Conservation (phyloP, 2,888 invertebrate species). For the Ochropleura leucogaster region DNA sequence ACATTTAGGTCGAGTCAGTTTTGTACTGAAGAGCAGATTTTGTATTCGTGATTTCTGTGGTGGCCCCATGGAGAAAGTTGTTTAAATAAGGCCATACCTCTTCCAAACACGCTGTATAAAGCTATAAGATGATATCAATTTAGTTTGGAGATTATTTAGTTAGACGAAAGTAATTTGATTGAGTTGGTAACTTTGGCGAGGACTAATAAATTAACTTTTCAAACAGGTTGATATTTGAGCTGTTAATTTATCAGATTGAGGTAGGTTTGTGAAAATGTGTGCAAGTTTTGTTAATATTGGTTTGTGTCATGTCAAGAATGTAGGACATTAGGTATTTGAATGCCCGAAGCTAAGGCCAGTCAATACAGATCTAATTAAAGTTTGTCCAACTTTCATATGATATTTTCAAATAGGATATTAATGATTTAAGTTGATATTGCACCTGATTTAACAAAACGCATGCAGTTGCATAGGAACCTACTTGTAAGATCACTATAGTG, state of each 20-base stretch:
- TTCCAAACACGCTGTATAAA: background rate
- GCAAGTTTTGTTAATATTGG: background rate
- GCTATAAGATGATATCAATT: background rate
- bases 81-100: too few relatives aligned
- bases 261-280: background rate
- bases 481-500: background rate
- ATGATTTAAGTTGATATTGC: background rate
- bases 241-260: slow-evolving; percentile 4
- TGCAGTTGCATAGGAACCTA: background rate
- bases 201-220: slow-evolving; percentile 5
- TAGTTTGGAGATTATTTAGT: background rate
- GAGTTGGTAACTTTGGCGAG: background rate
- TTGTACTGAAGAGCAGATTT: too few relatives aligned
- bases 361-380: background rate
- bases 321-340: background rate
- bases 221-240: slow-evolving; percentile 7
- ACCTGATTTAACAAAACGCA: background rate
- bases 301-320: background rate
- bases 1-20: too few relatives aligned
- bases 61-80: too few relatives aligned
- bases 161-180: background rate
- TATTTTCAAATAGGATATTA: background rate
- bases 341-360: background rate
- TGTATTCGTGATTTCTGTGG: too few relatives aligned
- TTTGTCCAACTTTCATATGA: background rate